A percentile compares a stretch with the other conserved stretches of the same genome.
Conservation (phyloP, 2,113 vertebrate species). For the Dryoscopus gambensis region DNA sequence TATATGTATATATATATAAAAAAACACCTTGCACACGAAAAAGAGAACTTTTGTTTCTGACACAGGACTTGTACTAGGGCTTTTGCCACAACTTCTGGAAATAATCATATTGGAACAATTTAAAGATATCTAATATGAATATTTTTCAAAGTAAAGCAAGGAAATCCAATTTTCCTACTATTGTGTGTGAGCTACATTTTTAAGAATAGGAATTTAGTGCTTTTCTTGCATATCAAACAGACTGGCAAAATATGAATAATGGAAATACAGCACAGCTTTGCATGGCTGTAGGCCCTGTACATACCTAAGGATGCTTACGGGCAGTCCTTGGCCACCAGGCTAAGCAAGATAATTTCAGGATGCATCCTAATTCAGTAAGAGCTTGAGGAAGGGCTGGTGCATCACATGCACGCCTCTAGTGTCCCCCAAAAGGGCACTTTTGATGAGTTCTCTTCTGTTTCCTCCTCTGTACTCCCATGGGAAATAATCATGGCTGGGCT, state of each 20-base stretch:
- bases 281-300: background rate
- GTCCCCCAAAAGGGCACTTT: background rate
- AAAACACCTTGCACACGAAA: background rate
- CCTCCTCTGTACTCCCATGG: background rate
- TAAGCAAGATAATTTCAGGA: background rate
- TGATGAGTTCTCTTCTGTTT: background rate
- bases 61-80: background rate
- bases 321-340: background rate
- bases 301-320: background rate
- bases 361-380: background rate
- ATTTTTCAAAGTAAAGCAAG: background rate
- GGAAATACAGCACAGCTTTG: background rate
- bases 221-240: background rate
- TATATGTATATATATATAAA: too few species aligned
- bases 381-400: background rate
- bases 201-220: background rate
- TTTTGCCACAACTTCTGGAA: background rate
- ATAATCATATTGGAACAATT: background rate
- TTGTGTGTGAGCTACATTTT: background rate
- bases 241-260: background rate
- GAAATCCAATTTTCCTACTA: background rate
- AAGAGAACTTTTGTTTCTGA: background rate
- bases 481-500: background rate
- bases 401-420: background rate
- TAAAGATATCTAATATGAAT: background rate